Percentiles rank a stretch among this genome's conserved stretches.
These are phyloP conservation scores for Drosophila novamexicana DNA, from an alignment of 1,140 invertebrate species.

Conservation along the genomic window DNA sequence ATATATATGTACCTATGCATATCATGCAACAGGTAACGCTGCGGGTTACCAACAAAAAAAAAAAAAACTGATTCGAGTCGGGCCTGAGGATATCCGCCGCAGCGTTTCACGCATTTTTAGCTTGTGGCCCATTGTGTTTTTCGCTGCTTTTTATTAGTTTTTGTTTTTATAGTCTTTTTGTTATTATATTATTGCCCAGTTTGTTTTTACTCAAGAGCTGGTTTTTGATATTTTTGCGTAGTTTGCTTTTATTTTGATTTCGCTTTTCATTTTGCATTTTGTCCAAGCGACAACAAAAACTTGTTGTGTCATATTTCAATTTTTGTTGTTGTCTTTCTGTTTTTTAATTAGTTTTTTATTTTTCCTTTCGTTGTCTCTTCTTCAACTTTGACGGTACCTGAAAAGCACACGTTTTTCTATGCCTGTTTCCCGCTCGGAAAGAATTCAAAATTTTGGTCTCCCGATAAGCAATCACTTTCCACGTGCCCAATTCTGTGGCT, in stretches of 20 bases:
- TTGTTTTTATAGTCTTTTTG: conserved; percentile 45
- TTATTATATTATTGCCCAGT: conserved; percentile 52
- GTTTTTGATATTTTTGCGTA: conserved; percentile 26
- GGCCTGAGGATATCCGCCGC: conserved; percentile 68
- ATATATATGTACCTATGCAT: conserved; percentile 27
- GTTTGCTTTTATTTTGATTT: conserved; percentile 62
- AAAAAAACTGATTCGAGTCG: neutral
- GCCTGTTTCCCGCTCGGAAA: conserved; percentile 14
- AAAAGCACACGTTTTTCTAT: conserved; percentile 4
- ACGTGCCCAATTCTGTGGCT: conserved; percentile 60
- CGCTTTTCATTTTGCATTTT: conserved; percentile 66
- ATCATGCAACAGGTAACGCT: conserved; percentile 52
- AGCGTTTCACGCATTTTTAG: conserved; percentile 46
- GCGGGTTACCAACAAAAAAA: conserved; percentile 34
- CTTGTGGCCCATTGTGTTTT: conserved; percentile 48
- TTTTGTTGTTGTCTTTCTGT: conserved; percentile 45
- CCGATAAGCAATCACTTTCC: conserved; percentile 70
- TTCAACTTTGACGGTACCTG: conserved; percentile 1
- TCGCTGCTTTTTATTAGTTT: conserved; percentile 18
- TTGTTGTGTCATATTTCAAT: conserved; percentile 64
- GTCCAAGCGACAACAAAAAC: conserved; percentile 47
- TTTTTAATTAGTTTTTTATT: conserved; percentile 38
- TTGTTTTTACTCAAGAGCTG: conserved; percentile 51
- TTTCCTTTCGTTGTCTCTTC: neutral
- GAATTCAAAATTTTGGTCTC: conserved; percentile 30